phyloP scores from a whole-genome alignment of 1,140 invertebrate genomes.

The Gonioctena quinquepunctata region DNA sequence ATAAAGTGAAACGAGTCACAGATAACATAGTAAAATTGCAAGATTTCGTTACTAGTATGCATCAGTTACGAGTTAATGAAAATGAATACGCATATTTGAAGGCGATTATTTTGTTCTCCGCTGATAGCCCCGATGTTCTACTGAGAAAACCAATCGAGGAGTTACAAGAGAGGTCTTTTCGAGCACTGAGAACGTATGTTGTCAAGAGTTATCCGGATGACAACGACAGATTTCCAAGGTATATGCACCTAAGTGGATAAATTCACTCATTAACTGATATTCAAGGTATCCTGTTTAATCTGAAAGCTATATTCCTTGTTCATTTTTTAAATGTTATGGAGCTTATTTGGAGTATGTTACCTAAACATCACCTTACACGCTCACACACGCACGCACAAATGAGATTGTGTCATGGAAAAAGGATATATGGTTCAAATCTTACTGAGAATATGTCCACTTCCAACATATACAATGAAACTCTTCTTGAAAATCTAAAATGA shows the following conservation, averaged over 20 bases:
- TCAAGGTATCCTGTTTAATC: background rate
- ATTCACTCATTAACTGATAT: background rate
- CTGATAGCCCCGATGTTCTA: constrained; percentile 57
- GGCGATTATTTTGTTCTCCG: constrained; percentile 80
- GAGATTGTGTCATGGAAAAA: no score
- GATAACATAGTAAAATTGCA: constrained; percentile 83
- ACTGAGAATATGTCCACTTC: no score
- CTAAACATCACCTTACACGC: no score
- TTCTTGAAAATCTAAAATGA: no score
- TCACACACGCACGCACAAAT: no score
- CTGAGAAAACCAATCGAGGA: constrained; percentile 60
- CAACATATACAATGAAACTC: no score
- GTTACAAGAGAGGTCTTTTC: constrained; percentile 74
- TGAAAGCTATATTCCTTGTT: no score
- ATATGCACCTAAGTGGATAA: constrained; percentile 16
- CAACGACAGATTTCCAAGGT: constrained; percentile 66
- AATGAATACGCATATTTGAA: constrained; percentile 91
- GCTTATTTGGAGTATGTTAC: no score
- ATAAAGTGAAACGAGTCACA: constrained; percentile 76
- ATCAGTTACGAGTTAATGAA: constrained; percentile 75
- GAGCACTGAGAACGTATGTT: constrained; percentile 68
- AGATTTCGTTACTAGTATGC: constrained; percentile 78
- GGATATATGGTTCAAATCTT: no score
- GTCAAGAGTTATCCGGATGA: constrained; percentile 58
- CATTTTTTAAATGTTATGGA: no score